Conservation (phyloP, 1,140 invertebrate genomes). For the Drosophila neocordata region DNA sequence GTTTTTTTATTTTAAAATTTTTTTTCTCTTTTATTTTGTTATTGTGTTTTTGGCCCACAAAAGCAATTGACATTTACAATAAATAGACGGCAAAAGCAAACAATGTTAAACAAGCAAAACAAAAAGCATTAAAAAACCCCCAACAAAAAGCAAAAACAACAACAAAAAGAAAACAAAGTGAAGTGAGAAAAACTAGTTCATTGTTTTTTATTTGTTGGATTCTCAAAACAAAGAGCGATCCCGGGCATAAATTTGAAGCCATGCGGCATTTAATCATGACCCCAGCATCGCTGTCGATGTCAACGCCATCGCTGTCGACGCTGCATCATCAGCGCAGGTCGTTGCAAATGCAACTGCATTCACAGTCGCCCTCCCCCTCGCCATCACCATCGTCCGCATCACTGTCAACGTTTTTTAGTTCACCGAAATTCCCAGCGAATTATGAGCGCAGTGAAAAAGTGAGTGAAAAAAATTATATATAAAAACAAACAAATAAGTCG, state of each 20-base stretch:
- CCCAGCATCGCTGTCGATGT: slow-evolving; percentile 75
- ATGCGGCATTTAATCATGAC: slow-evolving; percentile 80
- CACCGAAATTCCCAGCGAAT: slow-evolving; percentile 78
- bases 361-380: slow-evolving; percentile 56
- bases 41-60: slow-evolving; percentile 28
- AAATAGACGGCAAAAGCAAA: slow-evolving; percentile 34
- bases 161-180: slow-evolving; percentile 33
- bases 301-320: slow-evolving; percentile 75
- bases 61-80: slow-evolving; percentile 74
- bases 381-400: slow-evolving; percentile 63
- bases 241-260: slow-evolving; percentile 26
- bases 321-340: slow-evolving; percentile 71
- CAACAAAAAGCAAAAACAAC: slow-evolving; percentile 7
- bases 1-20: background rate
- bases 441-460: slow-evolving; percentile 82
- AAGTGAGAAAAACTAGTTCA: slow-evolving; percentile 54
- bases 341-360: slow-evolving; percentile 37
- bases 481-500: slow-evolving; percentile 10
- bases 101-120: slow-evolving; percentile 13
- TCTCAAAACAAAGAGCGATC: slow-evolving; percentile 9
- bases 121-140: slow-evolving; percentile 11
- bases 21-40: background rate
- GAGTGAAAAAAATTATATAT: slow-evolving; percentile 49
- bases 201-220: background rate
- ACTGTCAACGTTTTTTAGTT: slow-evolving; percentile 61